phyloP scores from a whole-genome alignment of 2,113 vertebrate species.

The Anolis carolinensis region DNA sequence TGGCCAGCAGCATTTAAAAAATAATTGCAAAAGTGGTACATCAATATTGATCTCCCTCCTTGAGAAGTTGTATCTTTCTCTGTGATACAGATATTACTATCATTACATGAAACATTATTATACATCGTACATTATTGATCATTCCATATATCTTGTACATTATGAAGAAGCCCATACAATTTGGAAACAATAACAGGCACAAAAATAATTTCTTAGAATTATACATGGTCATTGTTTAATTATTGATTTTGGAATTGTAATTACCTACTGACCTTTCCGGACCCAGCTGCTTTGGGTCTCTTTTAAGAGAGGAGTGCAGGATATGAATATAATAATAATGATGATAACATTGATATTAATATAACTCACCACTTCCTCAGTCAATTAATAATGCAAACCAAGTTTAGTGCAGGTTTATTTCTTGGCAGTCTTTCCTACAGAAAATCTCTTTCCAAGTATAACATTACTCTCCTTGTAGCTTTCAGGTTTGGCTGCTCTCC shows the following conservation, averaged over 20 bases:
- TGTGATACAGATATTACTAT: background rate
- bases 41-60: background rate
- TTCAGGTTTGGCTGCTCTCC: background rate
- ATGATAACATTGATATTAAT: no score
- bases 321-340: no score
- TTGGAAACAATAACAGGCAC: slow-evolving; percentile 11
- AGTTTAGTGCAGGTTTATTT: background rate
- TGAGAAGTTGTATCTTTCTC: background rate
- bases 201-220: slow-evolving; percentile 8
- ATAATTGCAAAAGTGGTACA: background rate
- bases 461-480: background rate
- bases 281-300: background rate
- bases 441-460: background rate
- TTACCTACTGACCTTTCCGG: background rate
- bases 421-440: background rate
- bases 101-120: background rate
- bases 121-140: background rate
- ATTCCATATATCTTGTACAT: background rate
- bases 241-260: slow-evolving; percentile 6
- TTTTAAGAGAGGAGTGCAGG: no score
- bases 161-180: background rate
- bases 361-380: background rate
- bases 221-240: slow-evolving; percentile 38
- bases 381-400: background rate
- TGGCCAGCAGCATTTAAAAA: background rate